Conservation (phyloP, 2,888 invertebrate genomes). For the Oegoconia quadripuncta region DNA sequence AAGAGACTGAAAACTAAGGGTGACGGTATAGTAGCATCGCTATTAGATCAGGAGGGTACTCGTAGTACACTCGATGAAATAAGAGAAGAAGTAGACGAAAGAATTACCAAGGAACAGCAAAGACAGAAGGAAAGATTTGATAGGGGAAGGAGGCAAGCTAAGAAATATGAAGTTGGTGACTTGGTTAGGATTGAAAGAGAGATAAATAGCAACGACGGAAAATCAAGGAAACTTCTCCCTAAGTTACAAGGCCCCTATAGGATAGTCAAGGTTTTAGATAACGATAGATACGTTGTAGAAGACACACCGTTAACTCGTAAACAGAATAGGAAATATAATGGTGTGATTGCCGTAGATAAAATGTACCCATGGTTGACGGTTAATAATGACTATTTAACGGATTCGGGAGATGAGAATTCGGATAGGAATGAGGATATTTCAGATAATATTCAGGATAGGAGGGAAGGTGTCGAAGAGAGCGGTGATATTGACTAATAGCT, state of each 20-base stretch:
- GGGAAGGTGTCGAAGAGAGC: not conserved
- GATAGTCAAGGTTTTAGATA: not conserved
- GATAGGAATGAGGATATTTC: not conserved
- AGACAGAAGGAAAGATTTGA: slow-evolving; percentile 2
- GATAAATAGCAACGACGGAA: not conserved
- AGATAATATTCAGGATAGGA: not conserved
- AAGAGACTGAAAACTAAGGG: not conserved
- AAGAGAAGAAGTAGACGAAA: slow-evolving; percentile 1
- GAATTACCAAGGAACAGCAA: not conserved
- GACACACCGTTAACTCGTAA: slow-evolving; percentile 10
- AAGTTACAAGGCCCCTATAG: slow-evolving; percentile 3
- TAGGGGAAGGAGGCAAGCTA: not conserved
- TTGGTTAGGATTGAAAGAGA: slow-evolving; percentile 1
- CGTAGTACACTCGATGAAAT: not conserved
- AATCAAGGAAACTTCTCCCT: slow-evolving; percentile 1
- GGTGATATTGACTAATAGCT: no score
- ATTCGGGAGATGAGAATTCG: not conserved
- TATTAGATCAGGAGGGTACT: not conserved
- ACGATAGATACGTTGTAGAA: slow-evolving; percentile 8
- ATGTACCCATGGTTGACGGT: slow-evolving; percentile 3
- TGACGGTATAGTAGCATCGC: not conserved
- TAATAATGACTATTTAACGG: not conserved
- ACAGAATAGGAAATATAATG: slow-evolving; percentile 4
- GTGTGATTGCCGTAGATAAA: slow-evolving; percentile 8
- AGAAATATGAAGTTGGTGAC: slow-evolving; percentile 1